Evolutionary conservation across 2,888 invertebrate genomes (phyloP), one percentile per base, ranked within the genome.

Genomic region (Nemotelus pantherinus): DNA sequence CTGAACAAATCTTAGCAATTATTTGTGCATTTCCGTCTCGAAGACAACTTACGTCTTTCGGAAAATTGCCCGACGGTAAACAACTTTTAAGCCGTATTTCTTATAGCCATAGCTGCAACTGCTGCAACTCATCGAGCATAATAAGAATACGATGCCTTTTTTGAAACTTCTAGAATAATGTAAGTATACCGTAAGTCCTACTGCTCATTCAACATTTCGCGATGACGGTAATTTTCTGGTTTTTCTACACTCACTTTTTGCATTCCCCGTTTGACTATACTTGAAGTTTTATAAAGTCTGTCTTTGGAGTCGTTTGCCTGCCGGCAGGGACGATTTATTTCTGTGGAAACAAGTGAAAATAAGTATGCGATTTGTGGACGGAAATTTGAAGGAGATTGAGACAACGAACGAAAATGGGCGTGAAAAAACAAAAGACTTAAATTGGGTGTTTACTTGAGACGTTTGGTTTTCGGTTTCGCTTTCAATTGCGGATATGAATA

Each of bases 171-270:
- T 25, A 25, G 25, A 25, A 25, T 25, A 25, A 25, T 25, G 25
- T 25, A 25, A 25, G 25, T 25, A 25, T 25, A 25, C 25, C 25
- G 25, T 25, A 25, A 25, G 25, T 25, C 25, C 25, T 25, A 25
- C 25, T 25, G 25, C 25, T 25, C 25, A 25, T 25, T 25, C 25
- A 55, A 10, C 57, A 39, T 41, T 72, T 58, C 44, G 50, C 48
- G 74, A 74, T 74, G 63, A 74, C 48, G 74, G 58, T 74, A 74
- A 74, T 74, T 74, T 74, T 53, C 70, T 70, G 10, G 41, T 70
- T 53, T 41, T 55, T 70, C 45, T 65, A 45, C 47, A 63, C 63
- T 63, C 39, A n/a, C 7, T 25, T 6, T 72, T 58, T 5, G 7
- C 58, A 45, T 10, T 25, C 3, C 9, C n/a, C 47, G 39, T 50